phyloP scores from a whole-genome alignment of 2,113 vertebrate species.

The Calcarius ornatus region DNA sequence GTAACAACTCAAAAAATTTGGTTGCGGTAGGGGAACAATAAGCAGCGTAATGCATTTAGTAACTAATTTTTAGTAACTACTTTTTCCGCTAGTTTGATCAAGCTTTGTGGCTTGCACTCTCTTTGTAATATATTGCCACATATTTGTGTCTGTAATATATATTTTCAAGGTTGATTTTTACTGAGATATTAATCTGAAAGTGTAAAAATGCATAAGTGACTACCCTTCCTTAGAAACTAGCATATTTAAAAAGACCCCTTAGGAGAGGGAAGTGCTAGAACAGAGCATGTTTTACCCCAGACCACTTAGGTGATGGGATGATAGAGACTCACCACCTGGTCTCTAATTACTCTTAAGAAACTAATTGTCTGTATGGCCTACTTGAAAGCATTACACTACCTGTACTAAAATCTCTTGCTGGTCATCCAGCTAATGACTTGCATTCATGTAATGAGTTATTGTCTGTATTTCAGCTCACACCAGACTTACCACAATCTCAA shows the following conservation, averaged over 20 bases:
- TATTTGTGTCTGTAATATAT: neutral
- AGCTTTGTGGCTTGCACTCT: neutral
- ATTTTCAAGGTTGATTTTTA: neutral
- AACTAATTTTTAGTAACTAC: neutral
- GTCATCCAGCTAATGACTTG: accelerated
- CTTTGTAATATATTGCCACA: neutral
- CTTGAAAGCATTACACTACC: neutral
- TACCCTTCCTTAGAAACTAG: neutral
- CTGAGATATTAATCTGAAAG: neutral
- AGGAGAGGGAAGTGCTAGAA: neutral
- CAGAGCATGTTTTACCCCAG: neutral
- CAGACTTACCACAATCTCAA: neutral
- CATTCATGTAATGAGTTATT: neutral
- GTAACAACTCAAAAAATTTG: neutral
- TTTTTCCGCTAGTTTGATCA: neutral
- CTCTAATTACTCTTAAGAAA: neutral
- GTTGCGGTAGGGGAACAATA: neutral
- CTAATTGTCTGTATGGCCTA: neutral
- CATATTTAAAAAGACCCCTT: neutral
- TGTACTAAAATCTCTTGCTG: neutral
- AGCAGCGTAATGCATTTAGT: neutral
- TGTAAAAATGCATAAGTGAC: neutral
- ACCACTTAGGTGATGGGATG: neutral
- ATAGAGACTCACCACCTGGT: neutral
- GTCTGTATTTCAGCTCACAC: neutral